Base-by-base conservation (phyloP, 2,113 vertebrate genomes). In the Sinocyclocheilus grahami region DNA sequence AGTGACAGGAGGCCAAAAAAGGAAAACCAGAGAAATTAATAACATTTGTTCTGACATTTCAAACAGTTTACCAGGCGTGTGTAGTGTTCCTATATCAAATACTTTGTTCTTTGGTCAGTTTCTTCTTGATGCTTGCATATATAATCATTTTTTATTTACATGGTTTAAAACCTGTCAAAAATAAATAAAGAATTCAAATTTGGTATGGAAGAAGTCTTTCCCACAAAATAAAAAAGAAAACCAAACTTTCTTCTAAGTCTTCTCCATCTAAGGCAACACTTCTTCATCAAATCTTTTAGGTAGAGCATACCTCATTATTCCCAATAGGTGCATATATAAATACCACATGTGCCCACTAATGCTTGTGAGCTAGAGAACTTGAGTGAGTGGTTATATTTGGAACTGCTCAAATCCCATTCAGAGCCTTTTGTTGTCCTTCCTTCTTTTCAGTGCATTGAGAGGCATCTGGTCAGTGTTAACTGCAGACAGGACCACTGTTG, bases 401-500 rank as follows among this genome's bases (percentile, higher is more conserved):
- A 65, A 82, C 69, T 75, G 58, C 24, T 74, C 85, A 46, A 37
- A 88, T 84, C 84, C 85, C 89, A 78, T 79, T 86, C 37, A 80
- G 60, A 82, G 62, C 78, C 18, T 69, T 22, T 24, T 14, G 18
- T 75, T 46, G 76, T 72, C 69, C 72, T 65, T 84, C 24, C 69
- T 81, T 79, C 84, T 51, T 87, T 89, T 94, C 93, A 92, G 89
- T 93, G 91, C 91, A 90, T 89, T 48, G 67, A 89, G 88, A 91
- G 91, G 88, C 86, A 80, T 88, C 92, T 89, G 82, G 80, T 87
- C 78, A 83, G 89, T 89, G 94, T 95, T 97, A 98, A 95, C 96
- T 97, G 85, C 91, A 92, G 1, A 86, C 89, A 18, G 97, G 96
- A 33, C 97, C 97, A 1, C 96, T 97, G 69, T 96, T 98, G 93